Conservation (phyloP, 2,888 invertebrate genomes). For the Coleophora flavipennella region DNA sequence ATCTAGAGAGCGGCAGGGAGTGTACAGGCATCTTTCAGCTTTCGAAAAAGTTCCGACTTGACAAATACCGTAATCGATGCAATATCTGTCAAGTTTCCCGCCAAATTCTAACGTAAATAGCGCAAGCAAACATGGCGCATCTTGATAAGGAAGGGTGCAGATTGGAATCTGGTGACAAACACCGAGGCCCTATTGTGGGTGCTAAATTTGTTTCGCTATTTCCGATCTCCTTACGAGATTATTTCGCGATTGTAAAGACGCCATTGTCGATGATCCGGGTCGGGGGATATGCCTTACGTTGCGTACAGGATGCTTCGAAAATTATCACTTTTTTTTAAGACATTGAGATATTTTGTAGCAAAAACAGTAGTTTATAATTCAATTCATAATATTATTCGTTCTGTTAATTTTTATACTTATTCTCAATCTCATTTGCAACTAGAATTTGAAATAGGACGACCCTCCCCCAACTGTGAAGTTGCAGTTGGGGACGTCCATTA, state of each 20-base stretch:
- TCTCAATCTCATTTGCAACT: no score
- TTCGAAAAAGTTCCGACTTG: no score
- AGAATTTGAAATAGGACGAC: no score
- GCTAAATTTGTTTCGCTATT: slow-evolving; percentile 68
- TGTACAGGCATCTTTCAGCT: no score
- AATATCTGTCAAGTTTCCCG: background rate
- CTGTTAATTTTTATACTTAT: no score
- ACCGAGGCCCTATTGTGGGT: slow-evolving; percentile 57
- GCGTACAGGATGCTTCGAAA: slow-evolving; percentile 23
- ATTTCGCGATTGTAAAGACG: slow-evolving; percentile 57
- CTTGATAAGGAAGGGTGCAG: slow-evolving; percentile 56
- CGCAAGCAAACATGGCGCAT: slow-evolving; percentile 42
- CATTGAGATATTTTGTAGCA: no score
- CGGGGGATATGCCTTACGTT: slow-evolving; percentile 21
- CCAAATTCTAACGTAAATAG: slow-evolving; percentile 16
- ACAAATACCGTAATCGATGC: no score
- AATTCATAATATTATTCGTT: no score
- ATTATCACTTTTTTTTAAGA: background rate
- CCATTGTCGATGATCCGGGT: slow-evolving; percentile 30
- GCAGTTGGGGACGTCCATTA: no score
- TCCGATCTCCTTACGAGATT: slow-evolving; percentile 63
- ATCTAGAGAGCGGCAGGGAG: no score
- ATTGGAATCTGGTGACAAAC: slow-evolving; percentile 63
- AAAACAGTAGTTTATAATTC: no score
- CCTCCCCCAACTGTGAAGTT: no score